Conservation (phyloP, 2,888 invertebrate species). For the Pantelozetes paolii region DNA sequence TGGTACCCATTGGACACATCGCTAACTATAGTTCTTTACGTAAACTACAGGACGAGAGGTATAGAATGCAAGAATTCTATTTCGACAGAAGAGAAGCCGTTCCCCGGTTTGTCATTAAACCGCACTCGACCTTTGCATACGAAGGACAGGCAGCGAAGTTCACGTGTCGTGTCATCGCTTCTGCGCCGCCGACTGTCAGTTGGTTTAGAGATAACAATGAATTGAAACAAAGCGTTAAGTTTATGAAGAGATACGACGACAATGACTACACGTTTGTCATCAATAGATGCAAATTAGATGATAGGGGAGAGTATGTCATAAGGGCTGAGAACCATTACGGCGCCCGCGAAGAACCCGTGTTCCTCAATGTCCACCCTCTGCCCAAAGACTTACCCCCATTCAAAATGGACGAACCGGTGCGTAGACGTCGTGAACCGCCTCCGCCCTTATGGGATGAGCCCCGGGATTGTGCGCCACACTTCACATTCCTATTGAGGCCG, state of each 20-base stretch:
- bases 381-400: slow-evolving; percentile 58
- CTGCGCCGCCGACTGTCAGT: slow-evolving; percentile 83
- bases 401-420: slow-evolving; percentile 53
- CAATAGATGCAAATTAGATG: slow-evolving; percentile 88
- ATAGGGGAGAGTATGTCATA: slow-evolving; percentile 95
- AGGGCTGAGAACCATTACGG: slow-evolving; percentile 95
- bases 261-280: slow-evolving; percentile 97
- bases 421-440: slow-evolving; percentile 36
- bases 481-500: slow-evolving; percentile 97
- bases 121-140: slow-evolving; percentile 88
- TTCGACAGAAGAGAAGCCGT: slow-evolving; percentile 97
- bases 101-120: slow-evolving; percentile 95
- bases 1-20: slow-evolving; percentile 89
- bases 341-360: slow-evolving; percentile 89
- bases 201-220: slow-evolving; percentile 94
- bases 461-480: slow-evolving; percentile 86
- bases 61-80: slow-evolving; percentile 90
- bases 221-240: slow-evolving; percentile 92
- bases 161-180: slow-evolving; percentile 88
- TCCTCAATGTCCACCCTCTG: slow-evolving; percentile 91
- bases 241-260: slow-evolving; percentile 94
- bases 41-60: slow-evolving; percentile 91
- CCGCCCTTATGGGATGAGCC: slow-evolving; percentile 77
- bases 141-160: slow-evolving; percentile 97
- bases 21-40: slow-evolving; percentile 95